Evolutionary conservation across 1,140 invertebrate genomes (phyloP).

Genomic region (Phthorimaea operculella): DNA sequence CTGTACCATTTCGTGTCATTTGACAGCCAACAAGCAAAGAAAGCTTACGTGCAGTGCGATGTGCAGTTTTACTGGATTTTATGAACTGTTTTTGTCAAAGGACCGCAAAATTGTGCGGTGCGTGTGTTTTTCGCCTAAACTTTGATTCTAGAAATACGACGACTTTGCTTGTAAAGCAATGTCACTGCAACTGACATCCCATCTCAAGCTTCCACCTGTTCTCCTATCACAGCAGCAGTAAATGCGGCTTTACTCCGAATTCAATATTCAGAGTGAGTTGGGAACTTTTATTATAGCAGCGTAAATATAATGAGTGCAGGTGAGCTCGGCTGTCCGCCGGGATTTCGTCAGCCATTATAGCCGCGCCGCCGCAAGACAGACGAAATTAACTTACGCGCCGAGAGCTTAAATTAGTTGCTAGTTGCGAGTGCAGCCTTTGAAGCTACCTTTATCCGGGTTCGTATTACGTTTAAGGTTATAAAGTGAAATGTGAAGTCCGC

Average conservation of each 20-base stretch:
- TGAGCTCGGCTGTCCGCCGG: constrained; percentile 54
- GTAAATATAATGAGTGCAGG: constrained; percentile 65
- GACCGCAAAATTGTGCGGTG: too few species aligned
- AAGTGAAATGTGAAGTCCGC: too few species aligned
- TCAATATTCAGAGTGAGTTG: constrained; percentile 63
- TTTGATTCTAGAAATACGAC: background rate
- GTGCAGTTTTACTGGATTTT: too few species aligned
- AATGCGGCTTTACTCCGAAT: constrained; percentile 55
- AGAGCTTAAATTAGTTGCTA: constrained; percentile 43
- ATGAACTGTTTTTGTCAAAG: too few species aligned
- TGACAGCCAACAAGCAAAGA: too few species aligned
- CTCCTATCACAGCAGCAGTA: constrained; percentile 58
- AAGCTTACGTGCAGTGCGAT: too few species aligned
- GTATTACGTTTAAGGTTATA: too few species aligned
- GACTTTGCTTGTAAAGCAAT: background rate
- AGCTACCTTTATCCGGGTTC: too few species aligned
- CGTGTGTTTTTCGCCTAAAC: too few species aligned
- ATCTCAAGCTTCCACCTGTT: too few species aligned
- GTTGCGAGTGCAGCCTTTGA: constrained; percentile 16
- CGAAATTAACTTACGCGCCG: constrained; percentile 51
- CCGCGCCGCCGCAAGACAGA: constrained; percentile 34
- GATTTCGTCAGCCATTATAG: constrained; percentile 51
- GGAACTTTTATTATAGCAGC: constrained; percentile 65
- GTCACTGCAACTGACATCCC: background rate
- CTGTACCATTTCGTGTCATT: too few species aligned